Conservation (phyloP, 2,888 invertebrate genomes). For the Philereme vetulata region DNA sequence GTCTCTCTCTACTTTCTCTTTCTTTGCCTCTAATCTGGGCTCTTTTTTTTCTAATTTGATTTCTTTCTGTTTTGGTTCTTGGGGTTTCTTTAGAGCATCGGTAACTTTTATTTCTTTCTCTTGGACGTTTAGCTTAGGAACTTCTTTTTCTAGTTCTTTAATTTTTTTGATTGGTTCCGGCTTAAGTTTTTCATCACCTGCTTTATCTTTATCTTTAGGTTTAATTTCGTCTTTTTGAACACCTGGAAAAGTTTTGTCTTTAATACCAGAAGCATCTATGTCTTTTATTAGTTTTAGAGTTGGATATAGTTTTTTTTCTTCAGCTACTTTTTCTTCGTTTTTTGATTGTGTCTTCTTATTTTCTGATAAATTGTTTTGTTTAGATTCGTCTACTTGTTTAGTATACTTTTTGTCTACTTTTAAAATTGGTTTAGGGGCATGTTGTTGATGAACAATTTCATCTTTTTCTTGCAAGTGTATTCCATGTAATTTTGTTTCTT, state of each 20-base stretch:
- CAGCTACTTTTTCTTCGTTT: conserved; percentile 30
- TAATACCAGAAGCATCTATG: conserved; percentile 14
- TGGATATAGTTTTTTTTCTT: conserved; percentile 11
- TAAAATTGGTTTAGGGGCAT: conserved; percentile 8
- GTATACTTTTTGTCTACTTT: conserved; percentile 21
- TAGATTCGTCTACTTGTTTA: conserved; percentile 13
- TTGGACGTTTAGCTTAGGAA: conserved; percentile 33
- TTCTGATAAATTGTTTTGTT: background rate
- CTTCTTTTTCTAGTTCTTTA: conserved; percentile 26
- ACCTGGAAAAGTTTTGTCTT: conserved; percentile 12
- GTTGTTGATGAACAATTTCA: conserved; percentile 20
- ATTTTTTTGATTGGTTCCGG: conserved; percentile 33
- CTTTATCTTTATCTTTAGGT: conserved; percentile 37
- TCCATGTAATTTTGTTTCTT: conserved; percentile 8
- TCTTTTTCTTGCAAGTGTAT: conserved; percentile 26
- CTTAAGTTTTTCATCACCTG: conserved; percentile 35
- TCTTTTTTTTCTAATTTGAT: conserved; percentile 14
- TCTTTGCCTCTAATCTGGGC: background rate
- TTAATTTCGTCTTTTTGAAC: conserved; percentile 42
- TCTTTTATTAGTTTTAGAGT: conserved; percentile 15
- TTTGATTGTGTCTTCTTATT: conserved; percentile 32
- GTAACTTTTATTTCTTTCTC: conserved; percentile 25
- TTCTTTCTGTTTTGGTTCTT: conserved; percentile 18
- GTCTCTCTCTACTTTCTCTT: conserved; percentile 16
- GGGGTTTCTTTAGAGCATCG: conserved; percentile 7